phyloP scores from a whole-genome alignment of 2,797 vertebrate species.

The Jordanella pulchra region DNA sequence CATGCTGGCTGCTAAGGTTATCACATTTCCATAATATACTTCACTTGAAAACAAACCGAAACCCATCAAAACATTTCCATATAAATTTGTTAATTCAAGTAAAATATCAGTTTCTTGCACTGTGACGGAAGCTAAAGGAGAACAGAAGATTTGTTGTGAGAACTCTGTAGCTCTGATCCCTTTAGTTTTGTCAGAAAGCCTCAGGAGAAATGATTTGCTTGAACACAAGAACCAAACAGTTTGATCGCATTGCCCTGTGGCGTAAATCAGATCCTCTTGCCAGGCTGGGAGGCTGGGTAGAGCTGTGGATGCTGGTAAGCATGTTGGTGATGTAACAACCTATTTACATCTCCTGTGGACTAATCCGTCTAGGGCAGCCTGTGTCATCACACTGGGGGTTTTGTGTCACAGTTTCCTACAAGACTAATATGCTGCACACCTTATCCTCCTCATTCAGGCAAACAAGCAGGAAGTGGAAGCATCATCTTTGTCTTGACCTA shows the following conservation, averaged over 20 bases:
- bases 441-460: slow-evolving; percentile 45
- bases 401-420: slow-evolving; percentile 41
- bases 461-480: slow-evolving; percentile 20
- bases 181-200: not conserved
- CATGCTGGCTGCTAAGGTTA: not conserved
- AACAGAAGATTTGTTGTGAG: not conserved
- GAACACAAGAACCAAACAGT: slow-evolving; percentile 3
- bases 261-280: slow-evolving; percentile 48
- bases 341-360: slow-evolving; percentile 68
- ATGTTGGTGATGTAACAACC: slow-evolving; percentile 69
- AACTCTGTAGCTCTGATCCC: not conserved
- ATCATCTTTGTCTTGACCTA: not conserved
- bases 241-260: slow-evolving; percentile 13
- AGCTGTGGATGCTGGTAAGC: slow-evolving; percentile 54
- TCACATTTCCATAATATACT: not conserved
- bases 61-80: not conserved
- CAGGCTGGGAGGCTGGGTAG: slow-evolving; percentile 34
- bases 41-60: too few relatives aligned
- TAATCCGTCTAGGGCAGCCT: slow-evolving; percentile 66
- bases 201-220: slow-evolving; percentile 8
- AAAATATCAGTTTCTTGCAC: not conserved
- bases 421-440: slow-evolving; percentile 32
- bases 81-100: not conserved
- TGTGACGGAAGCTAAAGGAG: not conserved
- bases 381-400: slow-evolving; percentile 65